A percentile compares a stretch with the other conserved stretches of the same genome.
Conservation (phyloP, 2,797 vertebrate species). For the Gobionotothen gibberifrons region DNA sequence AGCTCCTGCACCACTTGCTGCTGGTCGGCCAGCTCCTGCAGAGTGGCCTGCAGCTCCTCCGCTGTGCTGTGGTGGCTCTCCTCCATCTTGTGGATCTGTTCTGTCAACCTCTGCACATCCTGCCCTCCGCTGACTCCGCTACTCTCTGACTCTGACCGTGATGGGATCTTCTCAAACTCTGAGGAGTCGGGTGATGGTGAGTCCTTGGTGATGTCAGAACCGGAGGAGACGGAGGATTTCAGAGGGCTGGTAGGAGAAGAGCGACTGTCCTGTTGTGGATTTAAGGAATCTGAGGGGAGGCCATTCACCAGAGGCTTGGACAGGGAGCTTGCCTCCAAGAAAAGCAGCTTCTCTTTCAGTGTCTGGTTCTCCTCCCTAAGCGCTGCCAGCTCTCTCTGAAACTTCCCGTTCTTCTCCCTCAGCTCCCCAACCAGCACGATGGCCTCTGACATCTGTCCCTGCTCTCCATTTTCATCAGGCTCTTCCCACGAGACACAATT, state of each 20-base stretch:
- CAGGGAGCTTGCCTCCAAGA: conserved; percentile 83
- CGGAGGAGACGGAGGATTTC: conserved; percentile 87
- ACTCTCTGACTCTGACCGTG: conserved; percentile 84
- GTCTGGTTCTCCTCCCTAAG: conserved; percentile 91
- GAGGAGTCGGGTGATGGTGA: conserved; percentile 92
- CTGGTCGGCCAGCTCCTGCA: conserved; percentile 96
- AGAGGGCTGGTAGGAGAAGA: conserved; percentile 66
- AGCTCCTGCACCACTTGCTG: conserved; percentile 97
- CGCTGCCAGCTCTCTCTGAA: conserved; percentile 89
- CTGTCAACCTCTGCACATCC: conserved; percentile 88
- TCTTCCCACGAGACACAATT: conserved; percentile 63
- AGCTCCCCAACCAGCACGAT: conserved; percentile 87
- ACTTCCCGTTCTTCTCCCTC: conserved; percentile 90
- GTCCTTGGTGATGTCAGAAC: conserved; percentile 91
- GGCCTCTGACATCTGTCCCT: conserved; percentile 77
- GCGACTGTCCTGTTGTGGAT: conserved; percentile 49
- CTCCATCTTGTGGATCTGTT: conserved; percentile 96
- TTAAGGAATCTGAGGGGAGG: conserved; percentile 70
- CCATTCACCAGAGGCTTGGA: conserved; percentile 74
- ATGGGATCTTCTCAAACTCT: conserved; percentile 93
- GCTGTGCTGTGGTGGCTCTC: conserved; percentile 96
- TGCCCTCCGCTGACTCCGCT: conserved; percentile 79
- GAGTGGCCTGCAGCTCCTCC: conserved; percentile 95
- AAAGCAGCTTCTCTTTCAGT: conserved; percentile 91
- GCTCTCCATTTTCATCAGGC: conserved; percentile 68